These are phyloP conservation scores for Pterois miles DNA, from an alignment of 2,797 vertebrate genomes.

Conservation along the genomic window DNA sequence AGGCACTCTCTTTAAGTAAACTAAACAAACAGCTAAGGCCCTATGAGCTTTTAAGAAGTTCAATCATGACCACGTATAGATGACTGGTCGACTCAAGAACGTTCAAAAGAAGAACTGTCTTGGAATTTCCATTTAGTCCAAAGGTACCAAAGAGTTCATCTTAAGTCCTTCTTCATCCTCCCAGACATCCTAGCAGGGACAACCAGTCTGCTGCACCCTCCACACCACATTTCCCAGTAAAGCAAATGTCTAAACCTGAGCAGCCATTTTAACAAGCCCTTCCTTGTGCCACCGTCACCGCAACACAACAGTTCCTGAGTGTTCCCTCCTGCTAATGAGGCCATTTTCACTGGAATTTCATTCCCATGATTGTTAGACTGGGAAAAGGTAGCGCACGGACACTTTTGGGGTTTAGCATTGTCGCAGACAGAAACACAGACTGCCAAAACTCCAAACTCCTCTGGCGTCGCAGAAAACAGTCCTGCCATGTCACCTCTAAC, in stretches of 20 bases:
- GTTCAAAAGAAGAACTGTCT: conserved; percentile 5
- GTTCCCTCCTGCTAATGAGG: conserved; percentile 42
- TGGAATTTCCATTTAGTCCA: conserved; percentile 12
- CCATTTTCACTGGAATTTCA: conserved; percentile 35
- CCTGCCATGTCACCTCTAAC: conserved; percentile 52
- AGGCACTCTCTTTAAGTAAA: conserved; percentile 53
- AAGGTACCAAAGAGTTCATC: not conserved
- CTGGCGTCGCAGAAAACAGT: conserved; percentile 1
- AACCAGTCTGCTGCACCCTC: not conserved
- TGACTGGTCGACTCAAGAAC: conserved; percentile 8
- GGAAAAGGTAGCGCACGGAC: conserved; percentile 51
- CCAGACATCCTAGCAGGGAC: conserved; percentile 10
- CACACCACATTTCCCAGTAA: conserved; percentile 20
- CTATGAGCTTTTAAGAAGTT: conserved; percentile 53
- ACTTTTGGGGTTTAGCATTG: conserved; percentile 8
- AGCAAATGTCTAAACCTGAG: conserved; percentile 36
- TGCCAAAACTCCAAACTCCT: conserved; percentile 17
- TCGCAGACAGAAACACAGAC: conserved; percentile 14
- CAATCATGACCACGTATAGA: conserved; percentile 26
- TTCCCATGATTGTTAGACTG: conserved; percentile 33
- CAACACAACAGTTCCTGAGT: conserved; percentile 8
- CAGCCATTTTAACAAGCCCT: conserved; percentile 34
- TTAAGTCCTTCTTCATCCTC: not conserved
- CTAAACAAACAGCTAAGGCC: conserved; percentile 55
- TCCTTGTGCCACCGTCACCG: conserved; percentile 1